Conservation (phyloP, 1,140 invertebrate genomes). For the Calliphora vicina region DNA sequence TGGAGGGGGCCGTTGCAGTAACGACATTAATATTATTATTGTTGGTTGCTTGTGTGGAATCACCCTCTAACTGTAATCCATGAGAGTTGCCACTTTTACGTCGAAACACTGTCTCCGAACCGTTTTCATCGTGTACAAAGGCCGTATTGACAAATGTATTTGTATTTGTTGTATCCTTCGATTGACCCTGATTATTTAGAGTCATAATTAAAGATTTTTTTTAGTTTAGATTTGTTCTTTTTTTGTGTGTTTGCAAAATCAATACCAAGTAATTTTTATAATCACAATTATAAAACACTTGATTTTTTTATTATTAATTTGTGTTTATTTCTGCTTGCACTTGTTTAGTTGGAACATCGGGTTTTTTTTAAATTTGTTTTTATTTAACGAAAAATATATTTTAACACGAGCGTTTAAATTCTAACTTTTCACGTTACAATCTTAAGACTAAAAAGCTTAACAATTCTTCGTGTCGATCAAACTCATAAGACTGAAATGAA, state of each 20-base stretch:
- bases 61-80: conserved; percentile 49
- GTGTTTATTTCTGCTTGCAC: neutral
- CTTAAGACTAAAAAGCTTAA: neutral
- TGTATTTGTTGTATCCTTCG: neutral
- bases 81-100: conserved; percentile 56
- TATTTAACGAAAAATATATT: neutral
- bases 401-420: neutral
- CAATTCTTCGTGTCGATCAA: conserved; percentile 15
- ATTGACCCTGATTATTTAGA: conserved; percentile 20
- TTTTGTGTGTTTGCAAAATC: neutral
- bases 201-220: conserved; percentile 4
- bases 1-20: conserved; percentile 41
- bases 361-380: neutral
- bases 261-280: neutral
- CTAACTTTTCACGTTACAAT: neutral
- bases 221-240: neutral
- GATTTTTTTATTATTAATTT: neutral
- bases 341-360: neutral
- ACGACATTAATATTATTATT: neutral
- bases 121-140: conserved; percentile 47
- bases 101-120: conserved; percentile 43
- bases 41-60: conserved; percentile 31
- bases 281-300: neutral
- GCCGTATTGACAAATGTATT: conserved; percentile 48
- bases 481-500: conserved; percentile 15